Base-by-base conservation (phyloP, 2,888 invertebrate genomes). In the Zonitis immaculata region DNA sequence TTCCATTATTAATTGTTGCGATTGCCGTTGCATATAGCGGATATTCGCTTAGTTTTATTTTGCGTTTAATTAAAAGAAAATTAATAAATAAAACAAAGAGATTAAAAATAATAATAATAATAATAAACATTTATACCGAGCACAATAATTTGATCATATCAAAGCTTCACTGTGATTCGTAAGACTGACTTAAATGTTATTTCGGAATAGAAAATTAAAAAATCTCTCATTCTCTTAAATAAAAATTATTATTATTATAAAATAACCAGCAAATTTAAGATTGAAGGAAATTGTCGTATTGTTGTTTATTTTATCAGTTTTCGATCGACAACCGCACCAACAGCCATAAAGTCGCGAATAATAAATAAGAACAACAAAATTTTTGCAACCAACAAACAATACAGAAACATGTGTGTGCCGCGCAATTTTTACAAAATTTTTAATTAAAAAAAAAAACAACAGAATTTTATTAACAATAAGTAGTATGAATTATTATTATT, bases 151-250 rank as follows among this genome's bases (percentile, higher is more conserved):
- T 76, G 73, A 75, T 77, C 78, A 78, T 78, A 78, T 78, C 78
- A 78, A 78, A 77, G 78, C 78, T 78, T 78, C 75, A 77, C 78
- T 78, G 78, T 78, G 78, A 78, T 78, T 78, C 74, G 75, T 72
- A 78, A 78, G 78, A 78, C 78, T 78, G 78, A 78, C 73, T 75
- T 76, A 75, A 75, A 73, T 72, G 75, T 76, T 75, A 74, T 76
- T 76, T 75, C 74, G 73, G 73, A 72, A 73, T 70, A 73, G 69
- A 70, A 69, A 69, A 68, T 68, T 68, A 70, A 68, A 63, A 61
- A 51, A n/a, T n/a, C n/a, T 47, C 59, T 57, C 51, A 62, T 60
- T 66, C 63, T 63, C 64, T n/a, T 52, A 54, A 53, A 52, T 50
- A 55, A 57, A 54, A 53, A 47, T n/a, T n/a, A n/a, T n/a, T n/a